Percentiles rank a stretch among this genome's conserved stretches.
Conservation (phyloP, 1,140 invertebrate species). For the Orchesella cincta region DNA sequence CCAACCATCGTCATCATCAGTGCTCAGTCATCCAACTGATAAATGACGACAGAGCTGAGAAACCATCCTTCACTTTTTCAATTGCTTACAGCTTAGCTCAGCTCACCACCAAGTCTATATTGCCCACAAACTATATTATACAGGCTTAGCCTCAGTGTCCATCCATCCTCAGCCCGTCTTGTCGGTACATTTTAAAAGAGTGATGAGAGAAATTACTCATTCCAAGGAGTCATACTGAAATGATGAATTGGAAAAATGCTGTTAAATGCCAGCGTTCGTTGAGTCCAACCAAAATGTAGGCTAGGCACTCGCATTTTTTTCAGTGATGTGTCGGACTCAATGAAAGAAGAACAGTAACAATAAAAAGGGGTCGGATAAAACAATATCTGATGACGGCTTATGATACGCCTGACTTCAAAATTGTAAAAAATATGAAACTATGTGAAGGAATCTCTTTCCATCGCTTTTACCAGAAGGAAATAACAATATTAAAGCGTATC, state of each 20-base stretch:
- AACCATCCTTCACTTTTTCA: conserved; percentile 18
- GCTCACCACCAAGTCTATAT: too few relatives aligned
- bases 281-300: too few relatives aligned
- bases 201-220: conserved; percentile 30
- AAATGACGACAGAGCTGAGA: conserved; percentile 22
- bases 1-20: conserved; percentile 7
- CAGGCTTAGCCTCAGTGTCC: background rate
- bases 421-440: background rate
- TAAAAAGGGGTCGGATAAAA: conserved; percentile 5
- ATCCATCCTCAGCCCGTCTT: background rate
- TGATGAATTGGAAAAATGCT: conserved; percentile 25
- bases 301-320: too few relatives aligned
- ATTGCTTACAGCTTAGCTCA: too few relatives aligned
- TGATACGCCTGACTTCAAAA: background rate
- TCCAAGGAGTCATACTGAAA: conserved; percentile 3
- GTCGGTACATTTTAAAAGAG: conserved; percentile 21
- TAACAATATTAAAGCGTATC: background rate
- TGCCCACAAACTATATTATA: background rate
- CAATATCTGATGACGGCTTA: conserved; percentile 4
- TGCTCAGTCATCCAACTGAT: conserved; percentile 23
- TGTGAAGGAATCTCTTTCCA: background rate
- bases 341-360: background rate
- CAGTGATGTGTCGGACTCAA: background rate
- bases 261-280: conserved; percentile 12
- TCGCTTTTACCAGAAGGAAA: background rate